A percentile compares a stretch with the other conserved stretches of the same genome.
Conservation (phyloP, 2,888 invertebrate species). For the Drosophila nr. perissopoda region DNA sequence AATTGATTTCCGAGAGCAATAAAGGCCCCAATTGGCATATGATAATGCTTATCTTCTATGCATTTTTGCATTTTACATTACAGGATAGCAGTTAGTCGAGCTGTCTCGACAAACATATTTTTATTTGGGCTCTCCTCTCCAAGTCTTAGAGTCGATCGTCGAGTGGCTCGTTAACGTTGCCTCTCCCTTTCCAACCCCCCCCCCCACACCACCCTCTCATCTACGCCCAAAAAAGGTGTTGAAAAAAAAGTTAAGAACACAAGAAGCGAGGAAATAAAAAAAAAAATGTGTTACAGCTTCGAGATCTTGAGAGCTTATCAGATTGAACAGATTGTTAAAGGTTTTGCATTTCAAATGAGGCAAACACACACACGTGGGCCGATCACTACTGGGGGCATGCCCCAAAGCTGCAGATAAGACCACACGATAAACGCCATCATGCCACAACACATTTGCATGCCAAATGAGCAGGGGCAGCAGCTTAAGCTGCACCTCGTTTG, state of each 20-base stretch:
- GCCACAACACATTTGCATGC: constrained; percentile 55
- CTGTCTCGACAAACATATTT: neutral
- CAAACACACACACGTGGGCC: constrained; percentile 18
- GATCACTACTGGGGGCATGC: constrained; percentile 39
- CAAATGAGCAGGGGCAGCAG: constrained; percentile 38
- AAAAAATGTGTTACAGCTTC: constrained; percentile 32
- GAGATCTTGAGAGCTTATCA: constrained; percentile 49
- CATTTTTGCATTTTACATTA: too few relatives aligned
- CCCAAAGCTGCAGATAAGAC: constrained; percentile 39
- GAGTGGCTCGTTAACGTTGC: constrained; percentile 9
- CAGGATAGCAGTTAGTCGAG: neutral
- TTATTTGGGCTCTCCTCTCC: neutral
- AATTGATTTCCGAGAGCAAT: neutral
- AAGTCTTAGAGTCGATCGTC: neutral
- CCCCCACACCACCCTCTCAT: too few relatives aligned
- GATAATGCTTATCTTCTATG: too few relatives aligned
- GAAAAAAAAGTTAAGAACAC: constrained; percentile 29
- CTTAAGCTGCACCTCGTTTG: constrained; percentile 16
- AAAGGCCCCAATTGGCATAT: neutral
- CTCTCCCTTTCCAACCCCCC: too few relatives aligned
- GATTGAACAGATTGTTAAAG: constrained; percentile 49
- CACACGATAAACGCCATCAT: constrained; percentile 33
- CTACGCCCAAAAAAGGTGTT: constrained; percentile 48
- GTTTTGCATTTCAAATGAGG: constrained; percentile 76
- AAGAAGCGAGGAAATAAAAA: constrained; percentile 13